phyloP scores from a whole-genome alignment of 2,797 vertebrate genomes.

The Chloroceryle amazona region DNA sequence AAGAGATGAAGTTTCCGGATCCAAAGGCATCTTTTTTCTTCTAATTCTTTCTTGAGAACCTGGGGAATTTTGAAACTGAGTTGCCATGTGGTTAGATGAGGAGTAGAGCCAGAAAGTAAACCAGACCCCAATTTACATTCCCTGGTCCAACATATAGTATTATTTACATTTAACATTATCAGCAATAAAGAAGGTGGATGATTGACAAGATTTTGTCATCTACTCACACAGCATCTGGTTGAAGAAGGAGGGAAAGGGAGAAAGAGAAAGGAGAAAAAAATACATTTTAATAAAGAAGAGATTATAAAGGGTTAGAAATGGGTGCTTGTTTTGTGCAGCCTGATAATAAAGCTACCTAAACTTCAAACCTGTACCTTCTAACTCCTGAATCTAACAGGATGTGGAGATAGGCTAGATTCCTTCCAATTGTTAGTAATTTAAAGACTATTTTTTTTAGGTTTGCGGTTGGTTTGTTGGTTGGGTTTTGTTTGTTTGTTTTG shows the following conservation, averaged over 20 bases:
- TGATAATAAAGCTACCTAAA: neutral
- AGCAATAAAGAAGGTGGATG: neutral
- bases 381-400: neutral
- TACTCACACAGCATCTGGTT: neutral
- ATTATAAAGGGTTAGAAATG: neutral
- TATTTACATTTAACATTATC: neutral
- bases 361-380: neutral
- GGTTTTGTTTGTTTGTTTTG: too few species aligned
- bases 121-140: neutral
- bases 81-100: neutral
- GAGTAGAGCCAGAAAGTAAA: neutral
- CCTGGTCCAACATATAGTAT: neutral
- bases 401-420: neutral
- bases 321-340: neutral
- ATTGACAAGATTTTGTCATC: neutral
- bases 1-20: conserved; percentile 84
- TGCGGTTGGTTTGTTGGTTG: too few species aligned
- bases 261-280: neutral
- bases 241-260: neutral
- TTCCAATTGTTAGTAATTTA: neutral
- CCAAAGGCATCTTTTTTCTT: conserved; percentile 83
- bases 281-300: neutral
- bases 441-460: neutral
- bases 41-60: conserved; percentile 76
- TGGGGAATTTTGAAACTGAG: neutral